Evolutionary conservation across 2,888 invertebrate species (phyloP), one percentile per base, ranked within the genome.

Genomic region (Azorinus chamasolen): DNA sequence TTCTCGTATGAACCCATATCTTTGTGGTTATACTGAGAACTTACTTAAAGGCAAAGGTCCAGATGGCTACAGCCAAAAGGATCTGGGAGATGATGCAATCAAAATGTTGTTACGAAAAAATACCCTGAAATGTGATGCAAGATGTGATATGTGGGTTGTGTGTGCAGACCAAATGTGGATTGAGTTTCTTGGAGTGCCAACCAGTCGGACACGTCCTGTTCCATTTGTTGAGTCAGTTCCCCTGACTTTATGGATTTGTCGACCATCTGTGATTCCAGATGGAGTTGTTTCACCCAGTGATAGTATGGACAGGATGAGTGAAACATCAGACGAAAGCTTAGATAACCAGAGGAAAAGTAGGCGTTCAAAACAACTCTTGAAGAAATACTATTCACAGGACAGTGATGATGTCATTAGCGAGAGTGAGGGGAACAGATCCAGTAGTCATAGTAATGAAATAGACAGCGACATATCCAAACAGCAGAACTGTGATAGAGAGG

Each of bases 151-250:
- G 14, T 98, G 98, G 94, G 97, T 96, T 92, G 95, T 97, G 16
- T 95, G 95, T 86, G 94, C 97, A 48, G 98, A 98, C 91, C 98
- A 98, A 0, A 95, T 98, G 61, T 98, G 98, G 98, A 96, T 96
- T 14, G 98, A 98, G 93, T 98, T 98, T 93, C 94, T 96, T 77
- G 97, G 97, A 6, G 96, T 96, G 0, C 94, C 96, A 32, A 96
- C 97, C 0, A 94, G 87, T 61, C 84, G 85, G 22, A 86, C 85
- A 27, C 84, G 93, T 61, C 93, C 93, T 0, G 89, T 92, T 39
- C 91, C 94, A 12, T 93, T 94, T 80, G 88, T 94, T 10, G 94
- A 94, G 76, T 93, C 97, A 4, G 96, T 98, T 83, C 98, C 98
- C 0, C 93, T 97, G 25, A 97, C 97, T 1, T 93, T 97, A 14